Evolutionary conservation across 2,888 invertebrate species (phyloP).

Genomic region (Amphipyra berbera): DNA sequence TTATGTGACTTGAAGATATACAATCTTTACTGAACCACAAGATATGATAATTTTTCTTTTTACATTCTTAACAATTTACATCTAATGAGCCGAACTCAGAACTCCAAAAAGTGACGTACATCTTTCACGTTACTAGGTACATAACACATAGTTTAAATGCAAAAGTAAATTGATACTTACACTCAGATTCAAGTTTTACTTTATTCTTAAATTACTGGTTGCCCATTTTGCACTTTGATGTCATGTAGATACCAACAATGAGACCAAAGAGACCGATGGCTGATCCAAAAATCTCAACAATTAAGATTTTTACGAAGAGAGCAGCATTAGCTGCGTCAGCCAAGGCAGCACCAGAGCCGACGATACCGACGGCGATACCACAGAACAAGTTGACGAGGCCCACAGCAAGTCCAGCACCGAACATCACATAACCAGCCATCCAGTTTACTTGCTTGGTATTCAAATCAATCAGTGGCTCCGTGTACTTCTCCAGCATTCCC

Average conservation of each 20-base stretch:
- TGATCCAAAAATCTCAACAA: conserved; percentile 99
- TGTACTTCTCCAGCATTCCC: conserved; percentile 93
- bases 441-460: conserved; percentile 91
- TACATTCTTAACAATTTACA: conserved; percentile 6
- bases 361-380: conserved; percentile 98
- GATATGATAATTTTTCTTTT: not conserved
- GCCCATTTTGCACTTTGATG: conserved; percentile 95
- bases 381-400: conserved; percentile 99
- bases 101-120: conserved; percentile 9
- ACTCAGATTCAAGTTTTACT: conserved; percentile 79
- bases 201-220: conserved; percentile 87
- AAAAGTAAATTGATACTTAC: conserved; percentile 74
- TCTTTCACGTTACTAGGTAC: conserved; percentile 9
- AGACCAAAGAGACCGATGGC: conserved; percentile 99
- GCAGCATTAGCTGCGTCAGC: conserved; percentile 99
- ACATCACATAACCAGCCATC: conserved; percentile 97
- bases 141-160: conserved; percentile 39
- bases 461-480: conserved; percentile 78
- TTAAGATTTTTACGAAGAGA: conserved; percentile 99
- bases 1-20: conserved; percentile 7
- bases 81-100: not conserved
- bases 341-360: conserved; percentile 99
- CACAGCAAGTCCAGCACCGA: conserved; percentile 98
- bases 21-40: conserved; percentile 1
- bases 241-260: conserved; percentile 99